Evolutionary conservation across 1,140 invertebrate species (phyloP).

Genomic region (Calephelis virginiensis): DNA sequence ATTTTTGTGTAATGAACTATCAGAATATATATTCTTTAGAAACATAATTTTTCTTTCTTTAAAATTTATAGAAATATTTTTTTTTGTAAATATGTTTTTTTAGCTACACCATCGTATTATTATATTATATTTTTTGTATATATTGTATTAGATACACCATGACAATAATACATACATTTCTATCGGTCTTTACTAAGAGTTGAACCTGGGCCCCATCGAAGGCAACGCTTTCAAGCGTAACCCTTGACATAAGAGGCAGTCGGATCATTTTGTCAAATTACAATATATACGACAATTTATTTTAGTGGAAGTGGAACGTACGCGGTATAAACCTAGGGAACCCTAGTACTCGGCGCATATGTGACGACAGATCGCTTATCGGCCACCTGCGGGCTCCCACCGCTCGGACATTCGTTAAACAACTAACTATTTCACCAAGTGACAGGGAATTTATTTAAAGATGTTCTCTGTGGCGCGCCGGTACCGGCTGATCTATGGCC

Average conservation of each 20-base stretch:
- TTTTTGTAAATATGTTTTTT: too few species aligned
- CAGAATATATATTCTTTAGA: too few species aligned
- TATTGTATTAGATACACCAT: too few species aligned
- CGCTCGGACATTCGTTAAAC: slow-evolving; percentile 1
- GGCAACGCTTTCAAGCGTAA: neutral
- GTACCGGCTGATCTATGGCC: neutral
- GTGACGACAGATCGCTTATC: slow-evolving; percentile 4
- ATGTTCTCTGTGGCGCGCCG: neutral
- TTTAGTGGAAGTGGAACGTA: neutral
- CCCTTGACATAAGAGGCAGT: neutral
- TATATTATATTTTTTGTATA: too few species aligned
- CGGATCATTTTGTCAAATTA: neutral
- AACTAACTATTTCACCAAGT: neutral
- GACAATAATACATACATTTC: too few species aligned
- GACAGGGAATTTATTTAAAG: slow-evolving; percentile 6
- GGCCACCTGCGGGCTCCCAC: neutral
- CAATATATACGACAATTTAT: neutral
- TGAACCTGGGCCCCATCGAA: too few species aligned
- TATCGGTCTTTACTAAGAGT: too few species aligned
- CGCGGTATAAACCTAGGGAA: neutral
- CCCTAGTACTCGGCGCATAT: neutral
- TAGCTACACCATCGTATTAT: too few species aligned
- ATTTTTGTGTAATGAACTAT: too few species aligned
- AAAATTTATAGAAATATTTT: too few species aligned
- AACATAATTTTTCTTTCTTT: too few species aligned